Percentiles rank a stretch among this genome's conserved stretches.
Evolutionary conservation across 2,113 vertebrate genomes (phyloP).

Genomic region (Theristicus caerulescens): DNA sequence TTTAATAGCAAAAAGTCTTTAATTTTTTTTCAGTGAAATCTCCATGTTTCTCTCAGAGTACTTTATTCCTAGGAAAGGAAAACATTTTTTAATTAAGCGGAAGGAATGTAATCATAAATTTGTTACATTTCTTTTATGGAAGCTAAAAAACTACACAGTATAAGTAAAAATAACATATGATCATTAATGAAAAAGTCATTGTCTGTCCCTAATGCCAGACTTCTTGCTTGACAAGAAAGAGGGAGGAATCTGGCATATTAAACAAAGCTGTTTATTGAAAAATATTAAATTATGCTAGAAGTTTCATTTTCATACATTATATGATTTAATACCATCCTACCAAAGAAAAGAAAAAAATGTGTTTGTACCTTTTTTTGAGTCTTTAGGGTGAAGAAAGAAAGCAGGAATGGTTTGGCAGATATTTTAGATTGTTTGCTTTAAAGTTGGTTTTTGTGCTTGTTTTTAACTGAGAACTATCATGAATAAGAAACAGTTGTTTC

Average conservation of each 20-base stretch:
- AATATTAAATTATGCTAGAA: neutral
- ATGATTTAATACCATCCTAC: neutral
- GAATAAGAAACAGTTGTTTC: constrained; percentile 62
- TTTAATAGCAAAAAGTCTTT: neutral
- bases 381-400: neutral
- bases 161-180: neutral
- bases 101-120: neutral
- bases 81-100: neutral
- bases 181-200: neutral
- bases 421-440: constrained; percentile 26
- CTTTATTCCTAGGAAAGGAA: neutral
- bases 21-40: neutral
- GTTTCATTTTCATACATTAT: neutral
- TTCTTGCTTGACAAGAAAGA: neutral
- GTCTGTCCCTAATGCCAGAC: neutral
- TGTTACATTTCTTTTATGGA: neutral
- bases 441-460: neutral
- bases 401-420: neutral
- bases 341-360: neutral
- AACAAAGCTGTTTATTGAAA: neutral
- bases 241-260: neutral
- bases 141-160: neutral
- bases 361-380: neutral
- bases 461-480: constrained; percentile 15
- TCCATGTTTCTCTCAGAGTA: neutral